Base-by-base conservation (phyloP, 2,113 vertebrate genomes). In the Pongo abelii region DNA sequence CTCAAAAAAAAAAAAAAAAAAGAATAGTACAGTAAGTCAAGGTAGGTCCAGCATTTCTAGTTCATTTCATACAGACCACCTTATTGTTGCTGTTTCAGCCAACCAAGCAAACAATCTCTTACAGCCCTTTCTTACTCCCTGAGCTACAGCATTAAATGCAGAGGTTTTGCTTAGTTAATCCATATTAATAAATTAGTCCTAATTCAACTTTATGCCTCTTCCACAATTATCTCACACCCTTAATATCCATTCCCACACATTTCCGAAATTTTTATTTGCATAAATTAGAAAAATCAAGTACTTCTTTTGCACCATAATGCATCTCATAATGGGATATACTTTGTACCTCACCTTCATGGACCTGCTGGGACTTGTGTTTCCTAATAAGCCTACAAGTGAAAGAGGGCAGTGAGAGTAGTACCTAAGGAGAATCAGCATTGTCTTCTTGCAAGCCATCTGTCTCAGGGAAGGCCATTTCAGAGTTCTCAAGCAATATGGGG, bases 321-420 rank as follows among this genome's bases (percentile, higher is more conserved):
- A 50, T 8, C 23, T n/a, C 8, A 23, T 64, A 14, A 5, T 52
- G 35, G 8, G 5, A 35, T 5, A 38, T 2, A 12, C 0, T 74
- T 57, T 75, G 23, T 50, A 38, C 6, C 12, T 89, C 20, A 7
- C 10, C 6, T 55, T 72, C 57, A 48, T 74, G 57, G 22, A 8
- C 23, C 7, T 72, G 14, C 13, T 55, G 38, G 25, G 25, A 80
- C 64, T 74, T 81, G 30, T 40, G 43, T 46, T n/a, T 85, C 90
- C 11, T 79, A 27, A 40, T 4, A 85, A 22, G 17, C 11, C 40
- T 40, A 25, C 8, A 32, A 57, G 7, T 5, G 75, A 67, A 79
- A 12, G 43, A 8, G 0, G 6, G 1, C 32, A 50, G 12, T 17
- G 2, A 32, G n/a, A 30, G 12, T 61, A 22, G 16, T 67, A 18